Evolutionary conservation across 1,140 invertebrate genomes (phyloP).

Genomic region (Antheraea pernyi): DNA sequence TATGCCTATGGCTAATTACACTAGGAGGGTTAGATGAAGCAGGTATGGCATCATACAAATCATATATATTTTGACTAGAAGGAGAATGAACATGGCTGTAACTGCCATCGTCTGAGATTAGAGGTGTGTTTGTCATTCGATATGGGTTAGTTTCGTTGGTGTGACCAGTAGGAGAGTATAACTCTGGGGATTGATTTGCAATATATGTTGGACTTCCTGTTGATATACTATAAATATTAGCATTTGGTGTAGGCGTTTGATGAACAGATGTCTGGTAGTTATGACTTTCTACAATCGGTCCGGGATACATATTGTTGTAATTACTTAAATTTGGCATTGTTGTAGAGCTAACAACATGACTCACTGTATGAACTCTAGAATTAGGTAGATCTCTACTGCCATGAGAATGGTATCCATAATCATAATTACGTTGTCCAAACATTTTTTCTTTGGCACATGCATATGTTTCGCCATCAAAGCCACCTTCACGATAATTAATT

Average conservation of each 20-base stretch:
- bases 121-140: slow-evolving; percentile 70
- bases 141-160: slow-evolving; percentile 72
- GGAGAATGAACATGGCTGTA: slow-evolving; percentile 65
- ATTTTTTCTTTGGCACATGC: slow-evolving; percentile 67
- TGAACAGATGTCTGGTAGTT: slow-evolving; percentile 50
- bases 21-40: slow-evolving; percentile 59
- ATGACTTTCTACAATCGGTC: slow-evolving; percentile 46
- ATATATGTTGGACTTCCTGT: slow-evolving; percentile 66
- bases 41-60: slow-evolving; percentile 67
- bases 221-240: slow-evolving; percentile 58
- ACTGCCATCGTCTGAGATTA: slow-evolving; percentile 71
- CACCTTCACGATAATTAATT: slow-evolving; percentile 55
- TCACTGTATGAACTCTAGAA: slow-evolving; percentile 64
- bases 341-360: slow-evolving; percentile 71
- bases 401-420: slow-evolving; percentile 69
- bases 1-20: slow-evolving; percentile 55
- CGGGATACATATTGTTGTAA: slow-evolving; percentile 59
- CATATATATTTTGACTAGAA: slow-evolving; percentile 68
- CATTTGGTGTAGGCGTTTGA: slow-evolving; percentile 52
- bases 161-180: slow-evolving; percentile 71
- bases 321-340: slow-evolving; percentile 74
- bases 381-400: slow-evolving; percentile 53
- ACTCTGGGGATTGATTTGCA: slow-evolving; percentile 63
- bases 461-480: slow-evolving; percentile 62
- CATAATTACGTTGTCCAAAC: slow-evolving; percentile 64